Evolutionary conservation across 1,140 invertebrate species (phyloP), one percentile per base, ranked within the genome.

Genomic region (Dendrolimus kikuchii): DNA sequence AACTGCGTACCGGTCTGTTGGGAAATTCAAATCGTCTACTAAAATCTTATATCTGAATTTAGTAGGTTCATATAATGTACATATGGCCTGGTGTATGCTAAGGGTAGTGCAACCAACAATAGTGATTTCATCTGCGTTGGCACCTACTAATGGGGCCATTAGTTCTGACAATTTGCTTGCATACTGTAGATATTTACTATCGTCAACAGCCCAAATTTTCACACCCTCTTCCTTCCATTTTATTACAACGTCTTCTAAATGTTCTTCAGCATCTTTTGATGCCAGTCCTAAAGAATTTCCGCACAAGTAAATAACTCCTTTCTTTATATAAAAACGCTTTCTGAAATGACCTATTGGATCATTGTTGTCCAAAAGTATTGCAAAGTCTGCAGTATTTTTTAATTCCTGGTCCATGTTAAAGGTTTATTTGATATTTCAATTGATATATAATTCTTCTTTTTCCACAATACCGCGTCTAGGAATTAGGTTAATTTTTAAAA

Each of bases 21-120:
- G 71, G 48, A 86, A 86, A 57, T 84, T 84, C 1, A 79, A 64
- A 44, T 83, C 63, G 39, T 84, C 82, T 0, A 83, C 66, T 2
- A 86, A 41, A 49, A 86, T 81, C 62, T 81, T 84, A 39, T 74
- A 82, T 46, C 55, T 71, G 4, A 60, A 52, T 40, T 64, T 54
- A 4, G 72, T 79, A 5, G 81, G 81, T 57, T 81, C 73, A 38
- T 82, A 85, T 38, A 82, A 75, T 0, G 79, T 82, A 51, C 74
- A 75, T 6, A 85, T 70, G 0, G 67, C 66, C 61, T 82, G 75
- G 45, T 86, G 79, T 10, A 86, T 79, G 10, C 68, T 80, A 5
- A 71, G 66, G 0, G 80, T 82, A 4, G 76, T 80, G 5, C 64
- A 72, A 9, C 64, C 71, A 5, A 59, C 55, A 0, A 86, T n/a